Evolutionary conservation across 2,888 invertebrate genomes (phyloP), one percentile per base, ranked within the genome.

Genomic region (Oeneis ivallda): DNA sequence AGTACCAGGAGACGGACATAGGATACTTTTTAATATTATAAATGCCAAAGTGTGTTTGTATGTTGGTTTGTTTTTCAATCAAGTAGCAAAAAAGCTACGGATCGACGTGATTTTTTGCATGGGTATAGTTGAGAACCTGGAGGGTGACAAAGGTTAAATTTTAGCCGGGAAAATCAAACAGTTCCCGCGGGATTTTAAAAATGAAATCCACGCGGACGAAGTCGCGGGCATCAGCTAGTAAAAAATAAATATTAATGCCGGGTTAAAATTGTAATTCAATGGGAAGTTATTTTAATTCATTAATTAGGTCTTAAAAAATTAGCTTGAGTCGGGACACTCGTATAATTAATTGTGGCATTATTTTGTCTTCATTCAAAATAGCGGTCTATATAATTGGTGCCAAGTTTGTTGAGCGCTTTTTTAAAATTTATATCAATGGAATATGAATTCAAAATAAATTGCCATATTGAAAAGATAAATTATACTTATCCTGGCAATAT

Each of bases 301-400:
- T 26, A 26, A 26, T 70, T 62, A 62, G 66, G 45, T 60, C 32
- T 64, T 56, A 59, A 63, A 62, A 45, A 65, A 65, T 57, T 69
- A 70, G 71, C 70, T 73, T 65, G 70, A 67, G 69, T 72, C 68
- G 53, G 45, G 66, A 66, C 62, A 71, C 69, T 67, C 66, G 26
- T 65, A 63, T 15, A 52, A 9, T 43, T 63, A 65, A 64, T 17
- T 69, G 64, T 69, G 70, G 68, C 65, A 67, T 64, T 63, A 66
- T 66, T 71, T 71, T 72, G 68, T 70, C 47, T 64, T 64, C 67
- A 66, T 58, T 39, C 58, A 61, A 43, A 63, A 50, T 61, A 57
- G 57, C 41, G 17, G 45, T 63, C 56, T 67, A 60, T 43, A 43
- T 43, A 43, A 5, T 57, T 64, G 58, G 70, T 69, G 69, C 69